A percentile compares a stretch with the other conserved stretches of the same genome.
Conservation (phyloP, 2,113 vertebrate species). For the Nematolebias whitei region DNA sequence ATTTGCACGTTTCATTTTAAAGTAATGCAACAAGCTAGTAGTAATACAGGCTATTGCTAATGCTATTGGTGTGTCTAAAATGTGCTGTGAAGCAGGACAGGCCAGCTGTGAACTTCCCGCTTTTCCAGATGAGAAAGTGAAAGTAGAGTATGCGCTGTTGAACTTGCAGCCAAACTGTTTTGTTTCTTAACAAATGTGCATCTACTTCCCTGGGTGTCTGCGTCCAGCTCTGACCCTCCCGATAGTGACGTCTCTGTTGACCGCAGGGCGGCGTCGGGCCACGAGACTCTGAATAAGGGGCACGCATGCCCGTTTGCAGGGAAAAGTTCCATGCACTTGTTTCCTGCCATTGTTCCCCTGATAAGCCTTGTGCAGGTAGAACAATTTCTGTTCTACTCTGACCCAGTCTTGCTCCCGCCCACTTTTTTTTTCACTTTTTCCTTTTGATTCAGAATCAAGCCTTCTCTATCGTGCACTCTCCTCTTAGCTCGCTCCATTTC, state of each 20-base stretch:
- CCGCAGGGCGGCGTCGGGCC: conserved; percentile 64
- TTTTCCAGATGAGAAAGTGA: conserved; percentile 4
- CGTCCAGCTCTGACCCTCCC: conserved; percentile 16
- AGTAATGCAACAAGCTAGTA: no score
- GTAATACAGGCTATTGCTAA: no score
- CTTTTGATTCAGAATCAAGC: conserved; percentile 23
- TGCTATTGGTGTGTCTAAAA: no score
- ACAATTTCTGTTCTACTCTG: conserved; percentile 60
- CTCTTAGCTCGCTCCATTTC: conserved; percentile 24
- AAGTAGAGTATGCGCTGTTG: background rate
- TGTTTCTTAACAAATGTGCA: background rate
- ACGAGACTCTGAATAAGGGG: conserved; percentile 76
- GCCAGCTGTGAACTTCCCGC: conserved; percentile 6
- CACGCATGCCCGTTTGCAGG: conserved; percentile 70
- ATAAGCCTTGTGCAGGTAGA: conserved; percentile 82
- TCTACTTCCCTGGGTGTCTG: background rate
- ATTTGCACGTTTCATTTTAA: no score
- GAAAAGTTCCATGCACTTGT: conserved; percentile 81
- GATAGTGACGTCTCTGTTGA: conserved; percentile 74
- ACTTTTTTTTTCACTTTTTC: conserved; percentile 38
- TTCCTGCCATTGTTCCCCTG: conserved; percentile 85
- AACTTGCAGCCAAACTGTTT: background rate
- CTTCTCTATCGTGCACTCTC: conserved; percentile 31
- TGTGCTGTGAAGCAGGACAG: conserved; percentile 8
- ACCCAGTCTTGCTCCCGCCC: conserved; percentile 40